phyloP scores from a whole-genome alignment of 2,113 vertebrate species.

The Zapus hudsonius region DNA sequence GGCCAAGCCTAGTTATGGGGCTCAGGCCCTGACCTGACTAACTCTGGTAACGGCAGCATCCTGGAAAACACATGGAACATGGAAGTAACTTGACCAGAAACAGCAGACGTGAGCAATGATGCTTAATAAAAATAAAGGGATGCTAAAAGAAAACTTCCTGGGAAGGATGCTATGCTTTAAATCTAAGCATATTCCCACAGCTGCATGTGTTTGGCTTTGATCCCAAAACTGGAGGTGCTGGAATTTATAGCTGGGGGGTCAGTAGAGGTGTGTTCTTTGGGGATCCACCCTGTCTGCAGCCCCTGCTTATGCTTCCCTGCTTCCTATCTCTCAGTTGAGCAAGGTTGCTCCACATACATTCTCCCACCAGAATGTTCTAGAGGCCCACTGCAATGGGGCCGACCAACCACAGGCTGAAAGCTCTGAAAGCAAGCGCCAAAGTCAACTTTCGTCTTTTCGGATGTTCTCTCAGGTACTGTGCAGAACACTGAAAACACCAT shows the following conservation, averaged over 20 bases:
- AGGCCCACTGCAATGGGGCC: no score
- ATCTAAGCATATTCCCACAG: not conserved
- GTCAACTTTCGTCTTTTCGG: not conserved
- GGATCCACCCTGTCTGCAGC: not conserved
- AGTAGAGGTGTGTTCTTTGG: not conserved
- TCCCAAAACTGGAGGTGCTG: not conserved
- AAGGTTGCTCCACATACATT: not conserved
- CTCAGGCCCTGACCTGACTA: no score
- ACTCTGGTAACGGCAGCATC: constrained; percentile 10
- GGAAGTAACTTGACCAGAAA: constrained; percentile 24
- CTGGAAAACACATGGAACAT: constrained; percentile 15
- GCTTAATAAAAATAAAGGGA: constrained; percentile 1
- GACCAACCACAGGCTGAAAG: no score
- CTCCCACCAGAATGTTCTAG: not conserved
- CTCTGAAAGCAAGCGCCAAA: no score
- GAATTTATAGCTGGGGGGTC: not conserved
- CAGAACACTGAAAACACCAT: no score
- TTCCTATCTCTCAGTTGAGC: not conserved
- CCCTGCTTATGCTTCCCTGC: not conserved
- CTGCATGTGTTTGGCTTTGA: no score
- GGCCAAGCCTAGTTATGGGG: no score
- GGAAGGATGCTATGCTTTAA: not conserved
- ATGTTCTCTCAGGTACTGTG: not conserved
- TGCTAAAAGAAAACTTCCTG: not conserved
- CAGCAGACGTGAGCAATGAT: not conserved